phyloP scores from a whole-genome alignment of 2,113 vertebrate genomes.

The Enhydra lutris region DNA sequence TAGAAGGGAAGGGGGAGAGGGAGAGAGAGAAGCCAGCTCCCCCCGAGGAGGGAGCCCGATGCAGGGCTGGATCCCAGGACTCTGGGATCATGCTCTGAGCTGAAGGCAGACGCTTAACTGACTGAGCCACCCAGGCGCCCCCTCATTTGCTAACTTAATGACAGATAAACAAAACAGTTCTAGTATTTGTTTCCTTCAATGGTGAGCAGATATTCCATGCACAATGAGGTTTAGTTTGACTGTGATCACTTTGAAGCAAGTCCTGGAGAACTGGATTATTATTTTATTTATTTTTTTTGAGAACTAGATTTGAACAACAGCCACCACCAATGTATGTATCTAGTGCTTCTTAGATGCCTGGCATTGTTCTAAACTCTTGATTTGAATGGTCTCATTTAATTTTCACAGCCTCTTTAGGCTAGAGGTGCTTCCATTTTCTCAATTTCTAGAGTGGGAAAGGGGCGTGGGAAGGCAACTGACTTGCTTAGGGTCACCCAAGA shows the following conservation, averaged over 20 bases:
- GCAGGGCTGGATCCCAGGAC: too few species aligned
- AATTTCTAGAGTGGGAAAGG: background rate
- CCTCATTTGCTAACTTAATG: background rate
- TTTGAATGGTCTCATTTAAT: background rate
- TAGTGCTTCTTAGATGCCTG: background rate
- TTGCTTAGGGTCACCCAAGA: background rate
- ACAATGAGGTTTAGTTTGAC: background rate
- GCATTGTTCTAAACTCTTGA: background rate
- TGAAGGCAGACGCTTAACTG: too few species aligned
- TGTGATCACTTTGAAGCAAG: background rate
- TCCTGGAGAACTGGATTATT: background rate
- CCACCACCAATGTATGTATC: background rate
- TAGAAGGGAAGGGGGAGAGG: too few species aligned
- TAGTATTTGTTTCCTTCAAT: background rate
- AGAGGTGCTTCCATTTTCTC: background rate
- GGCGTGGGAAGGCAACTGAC: background rate
- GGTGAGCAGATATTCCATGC: background rate
- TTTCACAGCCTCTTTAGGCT: background rate
- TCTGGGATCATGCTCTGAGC: too few species aligned
- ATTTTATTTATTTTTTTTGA: background rate
- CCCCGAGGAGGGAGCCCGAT: too few species aligned
- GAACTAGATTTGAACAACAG: background rate
- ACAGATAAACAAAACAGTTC: background rate
- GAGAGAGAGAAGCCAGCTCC: too few species aligned
- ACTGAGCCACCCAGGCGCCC: too few species aligned